Conservation (phyloP, 2,113 vertebrate genomes). For the Dicentrarchus labrax region DNA sequence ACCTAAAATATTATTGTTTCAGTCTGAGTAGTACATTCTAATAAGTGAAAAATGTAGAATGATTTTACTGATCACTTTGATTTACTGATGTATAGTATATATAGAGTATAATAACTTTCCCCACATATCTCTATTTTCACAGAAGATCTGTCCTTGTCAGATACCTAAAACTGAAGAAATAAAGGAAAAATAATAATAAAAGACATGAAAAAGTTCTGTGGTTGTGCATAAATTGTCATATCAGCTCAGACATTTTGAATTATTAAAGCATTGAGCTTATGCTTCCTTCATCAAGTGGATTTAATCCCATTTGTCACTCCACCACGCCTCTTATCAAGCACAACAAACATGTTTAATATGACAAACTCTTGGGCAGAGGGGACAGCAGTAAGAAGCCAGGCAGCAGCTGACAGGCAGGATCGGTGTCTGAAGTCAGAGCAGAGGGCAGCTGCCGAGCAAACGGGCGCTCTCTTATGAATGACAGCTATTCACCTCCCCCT, state of each 20-base stretch:
- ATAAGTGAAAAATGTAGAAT: neutral
- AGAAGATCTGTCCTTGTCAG: neutral
- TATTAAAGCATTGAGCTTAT: neutral
- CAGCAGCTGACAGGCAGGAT: conserved; percentile 72
- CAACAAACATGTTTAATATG: conserved; percentile 22
- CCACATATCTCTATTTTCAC: neutral
- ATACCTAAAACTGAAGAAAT: neutral
- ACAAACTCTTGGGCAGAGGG: neutral
- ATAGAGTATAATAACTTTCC: no score
- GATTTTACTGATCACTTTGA: no score
- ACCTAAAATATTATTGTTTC: no score
- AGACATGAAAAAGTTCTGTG: neutral
- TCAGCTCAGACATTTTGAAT: neutral
- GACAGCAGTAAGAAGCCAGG: conserved; percentile 27
- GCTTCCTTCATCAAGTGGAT: neutral
- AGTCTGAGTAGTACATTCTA: neutral
- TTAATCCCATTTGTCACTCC: neutral
- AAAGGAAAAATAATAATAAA: neutral
- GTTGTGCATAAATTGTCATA: neutral
- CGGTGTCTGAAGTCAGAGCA: conserved; percentile 58
- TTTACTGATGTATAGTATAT: no score
- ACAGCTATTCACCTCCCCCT: conserved; percentile 75
- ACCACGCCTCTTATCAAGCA: conserved; percentile 5
- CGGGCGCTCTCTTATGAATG: conserved; percentile 68
- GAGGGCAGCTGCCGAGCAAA: conserved; percentile 70